Evolutionary conservation across 1,140 invertebrate species (phyloP).

Genomic region (Anagrus nilaparvatae): DNA sequence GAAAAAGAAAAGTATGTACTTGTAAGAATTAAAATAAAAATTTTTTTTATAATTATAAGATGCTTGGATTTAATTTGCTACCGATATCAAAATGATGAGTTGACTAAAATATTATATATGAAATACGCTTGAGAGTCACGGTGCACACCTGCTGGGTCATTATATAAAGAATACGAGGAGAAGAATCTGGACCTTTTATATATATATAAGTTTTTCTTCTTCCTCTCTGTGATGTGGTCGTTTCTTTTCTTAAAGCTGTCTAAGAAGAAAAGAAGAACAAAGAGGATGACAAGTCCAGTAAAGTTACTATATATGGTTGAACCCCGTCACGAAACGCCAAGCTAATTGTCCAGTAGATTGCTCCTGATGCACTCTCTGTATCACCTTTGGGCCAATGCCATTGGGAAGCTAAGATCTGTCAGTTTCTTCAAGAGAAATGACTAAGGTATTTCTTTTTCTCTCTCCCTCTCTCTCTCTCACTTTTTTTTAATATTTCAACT

Average conservation of each 20-base stretch:
- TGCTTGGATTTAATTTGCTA: too few species aligned
- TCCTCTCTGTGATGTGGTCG: background rate
- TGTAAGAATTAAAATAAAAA: too few species aligned
- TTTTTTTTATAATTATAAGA: too few species aligned
- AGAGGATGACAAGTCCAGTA: conserved; percentile 14
- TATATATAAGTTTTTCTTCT: conserved; percentile 2
- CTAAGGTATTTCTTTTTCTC: background rate
- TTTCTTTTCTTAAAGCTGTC: conserved; percentile 3
- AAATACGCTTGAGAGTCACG: too few species aligned
- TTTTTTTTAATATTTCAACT: conserved; percentile 13
- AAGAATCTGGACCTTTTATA: conserved; percentile 3
- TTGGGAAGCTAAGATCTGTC: conserved; percentile 4
- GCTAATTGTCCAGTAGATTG: conserved; percentile 43
- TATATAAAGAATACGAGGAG: conserved; percentile 26
- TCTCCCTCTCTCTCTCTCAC: conserved; percentile 1
- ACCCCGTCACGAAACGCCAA: conserved; percentile 40
- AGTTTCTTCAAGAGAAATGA: conserved; percentile 10
- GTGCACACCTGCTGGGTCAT: conserved; percentile 40
- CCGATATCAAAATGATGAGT: too few species aligned
- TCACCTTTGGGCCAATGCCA: too few species aligned
- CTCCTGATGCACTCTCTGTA: conserved; percentile 34
- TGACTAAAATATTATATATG: too few species aligned
- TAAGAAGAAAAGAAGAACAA: conserved; percentile 4
- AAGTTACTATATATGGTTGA: conserved; percentile 13
- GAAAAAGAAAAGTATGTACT: too few species aligned